Percentiles rank a stretch among this genome's conserved stretches.
These are phyloP conservation scores for Enteromius fasciolatus DNA, from an alignment of 2,797 vertebrate species.

Conservation along the genomic window DNA sequence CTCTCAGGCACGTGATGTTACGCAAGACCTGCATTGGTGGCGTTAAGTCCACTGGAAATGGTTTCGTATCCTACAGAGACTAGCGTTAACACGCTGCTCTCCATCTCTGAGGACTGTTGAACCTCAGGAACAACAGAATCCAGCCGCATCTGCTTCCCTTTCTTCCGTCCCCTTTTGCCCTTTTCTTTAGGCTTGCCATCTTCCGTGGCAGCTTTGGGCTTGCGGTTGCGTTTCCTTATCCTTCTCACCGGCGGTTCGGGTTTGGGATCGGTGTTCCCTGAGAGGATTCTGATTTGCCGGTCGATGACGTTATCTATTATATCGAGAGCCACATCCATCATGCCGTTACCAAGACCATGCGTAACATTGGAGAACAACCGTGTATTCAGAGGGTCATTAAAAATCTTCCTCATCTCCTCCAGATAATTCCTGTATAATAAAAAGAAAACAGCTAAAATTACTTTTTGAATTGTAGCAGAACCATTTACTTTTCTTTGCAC, in stretches of 20 bases:
- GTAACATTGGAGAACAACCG: slow-evolving; percentile 77
- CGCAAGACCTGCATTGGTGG: slow-evolving; percentile 62
- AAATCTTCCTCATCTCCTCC: slow-evolving; percentile 80
- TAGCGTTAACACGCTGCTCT: slow-evolving; percentile 77
- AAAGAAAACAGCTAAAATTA: neutral
- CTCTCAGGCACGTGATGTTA: neutral
- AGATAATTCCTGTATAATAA: slow-evolving; percentile 75
- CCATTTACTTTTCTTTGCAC: neutral
- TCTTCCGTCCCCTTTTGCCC: slow-evolving; percentile 69
- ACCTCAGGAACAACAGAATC: slow-evolving; percentile 58
- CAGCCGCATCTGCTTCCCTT: slow-evolving; percentile 68
- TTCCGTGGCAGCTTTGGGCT: slow-evolving; percentile 52
- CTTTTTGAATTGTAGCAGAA: neutral
- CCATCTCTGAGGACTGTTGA: slow-evolving; percentile 64
- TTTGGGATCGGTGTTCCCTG: slow-evolving; percentile 75
- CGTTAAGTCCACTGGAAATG: slow-evolving; percentile 72
- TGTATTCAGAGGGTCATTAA: slow-evolving; percentile 76
- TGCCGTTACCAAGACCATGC: slow-evolving; percentile 79
- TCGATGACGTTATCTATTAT: slow-evolving; percentile 78
- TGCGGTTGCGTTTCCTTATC: slow-evolving; percentile 76
- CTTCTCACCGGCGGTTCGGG: slow-evolving; percentile 66
- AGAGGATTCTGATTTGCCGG: slow-evolving; percentile 80
- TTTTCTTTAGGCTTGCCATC: slow-evolving; percentile 65
- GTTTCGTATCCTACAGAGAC: slow-evolving; percentile 82
- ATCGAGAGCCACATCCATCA: slow-evolving; percentile 79